Evolutionary conservation across 2,113 vertebrate genomes (phyloP), one percentile per base, ranked within the genome.

Genomic region (Anolis sagrei): DNA sequence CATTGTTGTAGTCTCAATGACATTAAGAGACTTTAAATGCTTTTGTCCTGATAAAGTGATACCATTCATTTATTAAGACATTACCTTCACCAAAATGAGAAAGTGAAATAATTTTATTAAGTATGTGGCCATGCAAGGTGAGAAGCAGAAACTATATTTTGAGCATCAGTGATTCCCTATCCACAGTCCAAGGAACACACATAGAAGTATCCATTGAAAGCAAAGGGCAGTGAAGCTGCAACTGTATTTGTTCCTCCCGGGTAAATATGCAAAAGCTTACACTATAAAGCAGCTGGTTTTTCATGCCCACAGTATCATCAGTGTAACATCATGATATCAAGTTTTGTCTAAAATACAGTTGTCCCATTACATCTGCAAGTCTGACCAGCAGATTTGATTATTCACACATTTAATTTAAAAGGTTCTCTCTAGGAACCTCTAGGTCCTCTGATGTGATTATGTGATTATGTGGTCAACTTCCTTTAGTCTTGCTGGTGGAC

Each of bases 21-120:
- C n/a, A 81, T 44, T 72, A 79, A 80, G 61, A 74, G 73, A 32
- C 49, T 62, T 51, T 74, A 69, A 61, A 23, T 54, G 73, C 10
- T 25, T 61, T 68, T 75, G 13, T 74, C 18, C 72, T 64, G 36
- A n/a, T 62, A 80, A 72, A 85, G n/a, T 72, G 77, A 74, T 29
- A 51, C 8, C 75, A 36, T 39, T 86, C 58, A 64, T 36, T 64
- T 66, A 81, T 86, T 72, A 74, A 81, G 80, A 66, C 78, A 66
- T 86, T 80, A 49, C 21, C 6, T 69, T 49, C 77, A 32, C 11
- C 70, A 23, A 70, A 49, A 80, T 25, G 21, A 36, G 61, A 49
- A 49, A 58, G 23, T 18, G 36, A 39, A 51, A 74, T 36, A 36
- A 66, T 66, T 86, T 7, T 34, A 32, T 64, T 79, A 70, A 58